Base-by-base conservation (phyloP, 2,888 invertebrate genomes). In the Adelognathus sp. region DNA sequence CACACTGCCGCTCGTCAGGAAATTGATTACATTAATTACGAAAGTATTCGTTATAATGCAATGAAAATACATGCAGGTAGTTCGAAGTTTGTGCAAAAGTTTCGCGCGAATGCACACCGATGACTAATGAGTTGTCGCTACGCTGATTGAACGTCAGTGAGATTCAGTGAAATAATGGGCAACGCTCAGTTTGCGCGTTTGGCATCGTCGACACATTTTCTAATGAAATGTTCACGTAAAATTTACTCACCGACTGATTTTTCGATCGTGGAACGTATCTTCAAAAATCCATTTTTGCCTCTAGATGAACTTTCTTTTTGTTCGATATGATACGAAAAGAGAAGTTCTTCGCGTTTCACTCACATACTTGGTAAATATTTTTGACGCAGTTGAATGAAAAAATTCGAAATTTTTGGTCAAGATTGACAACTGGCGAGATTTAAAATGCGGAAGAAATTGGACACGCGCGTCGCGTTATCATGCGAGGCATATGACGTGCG, bases 141-240 rank as follows among this genome's bases (percentile, higher is more conserved):
- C 72, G 46, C 54, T 85, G 87, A 88, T 87, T 86, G 81, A 83
- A 77, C 74, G 85, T 84, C 84, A 79, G 79, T 67, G 76, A 67
- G 73, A 56, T 67, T 76, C 74, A 36, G 67, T 33, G 6, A 73
- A 76, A 76, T 73, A 69, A 63, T 64, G 44, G 14, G 33, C 60
- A 46, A 29, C 18, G 63, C 16, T 21, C 36, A 29, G 18, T 50
- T 41, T 33, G 52, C 31, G 46, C 56, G 24, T 29, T 74, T 61
- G 54, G 14, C 21, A 71, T 50, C 60, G 39, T 52, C 36, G 50
- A 9, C 60, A 71, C 36, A 61, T 29, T 63, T 54, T 54, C 41
- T 54, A 9, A 7, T 31, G 11, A 18, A 27, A 36, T 24, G 14
- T n/a, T n/a, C 11, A 29, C 21, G 14, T 16, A 18, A 31, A 18